Evolutionary conservation across 2,797 vertebrate genomes (phyloP), one percentile per base, ranked within the genome.

Genomic region (Macroramphosus scolopax): DNA sequence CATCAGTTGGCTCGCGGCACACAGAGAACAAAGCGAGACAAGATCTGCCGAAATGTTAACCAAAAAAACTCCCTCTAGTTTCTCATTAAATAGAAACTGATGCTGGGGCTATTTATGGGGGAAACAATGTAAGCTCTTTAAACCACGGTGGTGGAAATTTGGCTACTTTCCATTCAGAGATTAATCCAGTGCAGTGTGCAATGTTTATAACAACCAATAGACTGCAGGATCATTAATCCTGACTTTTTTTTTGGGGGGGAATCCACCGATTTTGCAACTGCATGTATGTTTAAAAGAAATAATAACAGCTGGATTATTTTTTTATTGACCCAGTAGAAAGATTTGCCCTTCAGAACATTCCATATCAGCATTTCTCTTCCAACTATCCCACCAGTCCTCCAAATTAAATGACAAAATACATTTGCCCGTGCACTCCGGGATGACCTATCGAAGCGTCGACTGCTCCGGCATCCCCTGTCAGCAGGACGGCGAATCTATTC

Each of bases 11-110:
- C 49, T 51, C 6, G 1, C 6, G 0, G 20, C 43, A 48, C 17
- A 38, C 41, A 39, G 32, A 49, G 42, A 67, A 67, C 45, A 69
- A 75, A 72, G 49, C 42, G 26, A 1, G 1, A 40, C 13, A 2
- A 30, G 17, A 33, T 68, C 33, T 8, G 43, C 30, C 22, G 29
- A 43, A 30, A 54, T 37, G 30, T 39, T 38, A 48, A 45, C 6
- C 28, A 10, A 37, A 26, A 22, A 3, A 15, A 32, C 11, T 26
- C 2, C 1, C 11, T 25, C 45, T 8, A 46, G 42, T 55, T 63
- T 47, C 54, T 60, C 6, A 33, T 55, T 63, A 50, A 48, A 65
- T 43, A 55, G 20, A 68, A 39, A 29, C 32, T 30, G 39, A 0
- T 12, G 16, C 45, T 33, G 25, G 36, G 12, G 13, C 17, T 51